Evolutionary conservation across 2,797 vertebrate species (phyloP).

Genomic region (Australoheros facetus): DNA sequence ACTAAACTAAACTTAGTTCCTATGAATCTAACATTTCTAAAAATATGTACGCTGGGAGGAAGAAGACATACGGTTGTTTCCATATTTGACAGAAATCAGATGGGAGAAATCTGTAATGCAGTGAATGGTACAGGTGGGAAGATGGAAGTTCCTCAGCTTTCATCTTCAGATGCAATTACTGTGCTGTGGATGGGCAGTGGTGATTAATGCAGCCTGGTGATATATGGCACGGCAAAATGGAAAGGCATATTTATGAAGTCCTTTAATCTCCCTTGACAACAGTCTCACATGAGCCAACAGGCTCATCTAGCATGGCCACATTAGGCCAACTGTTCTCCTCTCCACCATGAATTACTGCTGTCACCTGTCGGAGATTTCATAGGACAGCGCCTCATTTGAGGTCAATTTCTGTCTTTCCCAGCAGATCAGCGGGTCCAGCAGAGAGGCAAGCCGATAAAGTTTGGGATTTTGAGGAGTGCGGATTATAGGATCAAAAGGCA

Average conservation of each 20-base stretch:
- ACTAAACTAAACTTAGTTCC: neutral
- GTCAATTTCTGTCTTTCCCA: slow-evolving; percentile 70
- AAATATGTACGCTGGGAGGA: neutral
- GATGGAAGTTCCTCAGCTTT: slow-evolving; percentile 62
- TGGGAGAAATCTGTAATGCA: slow-evolving; percentile 45
- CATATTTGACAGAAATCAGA: slow-evolving; percentile 60
- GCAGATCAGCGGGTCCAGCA: slow-evolving; percentile 75
- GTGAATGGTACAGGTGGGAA: slow-evolving; percentile 59
- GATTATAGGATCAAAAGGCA: slow-evolving; percentile 83
- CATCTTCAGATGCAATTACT: slow-evolving; percentile 70
- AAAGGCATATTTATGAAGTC: slow-evolving; percentile 74
- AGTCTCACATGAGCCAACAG: slow-evolving; percentile 58
- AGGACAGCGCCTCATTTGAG: slow-evolving; percentile 72
- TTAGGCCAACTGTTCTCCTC: slow-evolving; percentile 60
- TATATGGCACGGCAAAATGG: slow-evolving; percentile 56
- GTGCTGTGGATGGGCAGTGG: slow-evolving; percentile 53
- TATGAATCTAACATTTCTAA: neutral
- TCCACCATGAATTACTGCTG: slow-evolving; percentile 62
- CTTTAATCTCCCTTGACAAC: slow-evolving; percentile 77
- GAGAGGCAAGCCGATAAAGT: slow-evolving; percentile 74
- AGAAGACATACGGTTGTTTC: slow-evolving; percentile 25
- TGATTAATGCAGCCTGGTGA: slow-evolving; percentile 70
- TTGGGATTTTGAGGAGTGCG: slow-evolving; percentile 70
- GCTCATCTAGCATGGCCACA: slow-evolving; percentile 68
- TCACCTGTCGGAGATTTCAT: slow-evolving; percentile 76